Percentiles rank a stretch among this genome's conserved stretches.
These are phyloP conservation scores for Anoplophora glabripennis DNA, from an alignment of 1,140 invertebrate species.

Conservation along the genomic window DNA sequence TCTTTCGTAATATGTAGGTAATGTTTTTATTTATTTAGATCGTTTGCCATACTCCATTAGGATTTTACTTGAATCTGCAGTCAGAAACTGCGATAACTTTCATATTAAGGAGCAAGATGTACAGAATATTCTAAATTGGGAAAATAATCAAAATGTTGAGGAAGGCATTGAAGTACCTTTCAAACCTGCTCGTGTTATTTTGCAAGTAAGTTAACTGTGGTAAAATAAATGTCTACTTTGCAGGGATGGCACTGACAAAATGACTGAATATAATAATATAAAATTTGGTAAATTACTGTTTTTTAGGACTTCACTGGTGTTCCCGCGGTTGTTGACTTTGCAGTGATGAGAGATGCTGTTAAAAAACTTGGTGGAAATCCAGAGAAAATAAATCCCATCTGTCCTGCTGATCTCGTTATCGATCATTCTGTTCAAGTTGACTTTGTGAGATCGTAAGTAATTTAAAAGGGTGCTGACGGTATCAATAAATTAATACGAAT, in stretches of 20 bases:
- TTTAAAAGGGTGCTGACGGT: neutral
- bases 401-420: constrained; percentile 95
- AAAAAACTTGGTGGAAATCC: constrained; percentile 82
- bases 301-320: constrained; percentile 91
- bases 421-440: constrained; percentile 99
- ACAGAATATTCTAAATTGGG: constrained; percentile 89
- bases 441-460: constrained; percentile 77
- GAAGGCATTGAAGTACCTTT: constrained; percentile 91
- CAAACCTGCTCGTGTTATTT: constrained; percentile 90
- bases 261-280: no score
- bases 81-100: constrained; percentile 96
- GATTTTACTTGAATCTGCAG: constrained; percentile 90
- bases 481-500: neutral
- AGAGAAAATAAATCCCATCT: constrained; percentile 94
- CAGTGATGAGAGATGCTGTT: constrained; percentile 96
- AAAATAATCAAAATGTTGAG: constrained; percentile 65
- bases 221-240: neutral
- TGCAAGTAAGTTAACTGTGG: constrained; percentile 69
- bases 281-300: no score
- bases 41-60: constrained; percentile 91
- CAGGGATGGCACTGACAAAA: no score
- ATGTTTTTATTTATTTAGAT: no score
- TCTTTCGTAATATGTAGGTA: constrained; percentile 26
- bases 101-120: constrained; percentile 85
- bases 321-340: constrained; percentile 97